Evolutionary conservation across 2,797 vertebrate genomes (phyloP).

Genomic region (Adelosebastes latens): DNA sequence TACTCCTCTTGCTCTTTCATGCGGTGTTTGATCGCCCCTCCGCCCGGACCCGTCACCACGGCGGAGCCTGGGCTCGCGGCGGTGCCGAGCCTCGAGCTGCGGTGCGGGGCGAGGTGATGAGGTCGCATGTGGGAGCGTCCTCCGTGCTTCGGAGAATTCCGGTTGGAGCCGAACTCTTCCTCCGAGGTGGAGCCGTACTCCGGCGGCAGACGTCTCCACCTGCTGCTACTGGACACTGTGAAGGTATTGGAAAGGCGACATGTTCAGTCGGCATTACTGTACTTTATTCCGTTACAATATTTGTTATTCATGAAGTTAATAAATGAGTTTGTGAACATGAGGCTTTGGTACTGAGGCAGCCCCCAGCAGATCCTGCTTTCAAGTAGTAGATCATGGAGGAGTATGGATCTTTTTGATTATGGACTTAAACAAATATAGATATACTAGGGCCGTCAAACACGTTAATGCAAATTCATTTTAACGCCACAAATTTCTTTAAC

Average conservation of each 20-base stretch:
- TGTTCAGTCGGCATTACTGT: neutral
- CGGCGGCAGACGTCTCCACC: conserved; percentile 96
- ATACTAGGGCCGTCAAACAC: too few relatives aligned
- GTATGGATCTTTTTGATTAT: neutral
- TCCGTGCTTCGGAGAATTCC: conserved; percentile 92
- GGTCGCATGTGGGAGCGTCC: conserved; percentile 88
- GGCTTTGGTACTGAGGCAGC: conserved; percentile 22
- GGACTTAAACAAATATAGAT: neutral
- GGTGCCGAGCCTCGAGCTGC: conserved; percentile 81
- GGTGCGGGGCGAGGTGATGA: conserved; percentile 76
- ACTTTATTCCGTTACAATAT: neutral
- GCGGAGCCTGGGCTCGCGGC: conserved; percentile 9
- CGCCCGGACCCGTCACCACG: conserved; percentile 63
- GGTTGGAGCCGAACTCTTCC: conserved; percentile 97
- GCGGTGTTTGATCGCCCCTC: conserved; percentile 89
- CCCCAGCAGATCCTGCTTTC: neutral
- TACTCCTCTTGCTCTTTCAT: conserved; percentile 98
- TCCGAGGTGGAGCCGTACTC: conserved; percentile 99
- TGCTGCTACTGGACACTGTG: conserved; percentile 88
- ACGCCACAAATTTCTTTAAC: too few relatives aligned
- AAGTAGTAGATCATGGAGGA: neutral
- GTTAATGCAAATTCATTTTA: too few relatives aligned
- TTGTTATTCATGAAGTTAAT: conserved; percentile 40
- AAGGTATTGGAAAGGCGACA: conserved; percentile 19
- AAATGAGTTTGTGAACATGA: conserved; percentile 13